Evolutionary conservation across 2,888 invertebrate genomes (phyloP).

Genomic region (Pocota personata): DNA sequence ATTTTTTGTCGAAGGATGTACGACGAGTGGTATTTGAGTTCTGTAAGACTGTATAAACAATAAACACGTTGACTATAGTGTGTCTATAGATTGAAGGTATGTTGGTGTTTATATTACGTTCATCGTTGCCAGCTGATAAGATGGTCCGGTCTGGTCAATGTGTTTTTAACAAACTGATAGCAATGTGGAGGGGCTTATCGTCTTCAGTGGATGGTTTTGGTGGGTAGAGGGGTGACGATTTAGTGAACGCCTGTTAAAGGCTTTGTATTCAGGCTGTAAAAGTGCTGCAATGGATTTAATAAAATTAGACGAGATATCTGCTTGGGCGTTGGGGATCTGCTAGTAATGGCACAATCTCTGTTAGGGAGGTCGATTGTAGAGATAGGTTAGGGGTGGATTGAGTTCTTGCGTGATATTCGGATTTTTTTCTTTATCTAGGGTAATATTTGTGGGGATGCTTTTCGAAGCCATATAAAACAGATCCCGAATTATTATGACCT

Average conservation of each 20-base stretch:
- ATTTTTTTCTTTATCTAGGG: background rate
- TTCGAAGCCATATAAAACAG: background rate
- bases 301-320: slow-evolving; percentile 48
- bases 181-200: slow-evolving; percentile 36
- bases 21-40: slow-evolving; percentile 55
- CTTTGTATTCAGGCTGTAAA: slow-evolving; percentile 7
- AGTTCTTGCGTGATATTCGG: background rate
- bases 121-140: slow-evolving; percentile 59
- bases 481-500: background rate
- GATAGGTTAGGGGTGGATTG: background rate
- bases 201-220: background rate
- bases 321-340: slow-evolving; percentile 13
- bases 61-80: slow-evolving; percentile 44
- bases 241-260: slow-evolving; percentile 40
- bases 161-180: slow-evolving; percentile 69
- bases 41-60: slow-evolving; percentile 54
- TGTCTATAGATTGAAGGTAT: slow-evolving; percentile 2
- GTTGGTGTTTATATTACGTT: slow-evolving; percentile 42
- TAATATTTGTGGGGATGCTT: background rate
- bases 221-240: slow-evolving; percentile 50
- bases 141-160: slow-evolving; percentile 60
- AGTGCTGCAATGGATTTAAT: slow-evolving; percentile 55
- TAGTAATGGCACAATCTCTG: background rate
- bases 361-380: background rate
- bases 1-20: slow-evolving; percentile 22